Evolutionary conservation across 1,140 invertebrate species (phyloP), one percentile per base, ranked within the genome.

Genomic region (Psilanteris sp.): DNA sequence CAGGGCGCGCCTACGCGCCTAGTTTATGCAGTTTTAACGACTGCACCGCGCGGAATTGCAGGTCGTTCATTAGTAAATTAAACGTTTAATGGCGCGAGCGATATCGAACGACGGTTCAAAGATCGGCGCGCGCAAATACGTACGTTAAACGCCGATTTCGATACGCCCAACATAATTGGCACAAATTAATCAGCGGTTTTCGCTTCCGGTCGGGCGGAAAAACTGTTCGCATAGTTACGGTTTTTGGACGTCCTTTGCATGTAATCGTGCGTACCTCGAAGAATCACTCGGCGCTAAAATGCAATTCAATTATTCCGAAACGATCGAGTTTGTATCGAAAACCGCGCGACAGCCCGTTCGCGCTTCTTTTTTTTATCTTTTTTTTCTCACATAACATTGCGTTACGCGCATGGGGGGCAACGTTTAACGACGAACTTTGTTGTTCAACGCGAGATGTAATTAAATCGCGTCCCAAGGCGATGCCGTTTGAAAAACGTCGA

Each of bases 51-150:
- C 44, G 54, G 18, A 50, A 57, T 59, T 20, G 50, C 24, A 9
- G 29, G 11, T 8, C 43, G 52, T 59, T 68, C 64, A 68, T 68
- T 68, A 68, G 64, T 46, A 68, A 68, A 68, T 68, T 37, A 59
- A 68, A 68, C 34, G 52, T 59, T 50, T 68, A 68, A 50, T 50
- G 18, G 34, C 41, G 15, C 24, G n/a, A 48, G 34, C 52, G 52
- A 59, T 59, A 68, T 59, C 52, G 52, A 68, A 59, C 54, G 64
- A 6, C 34, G 34, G 52, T 50, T 57, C 27, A 68, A 68, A 68
- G 41, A 68, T 68, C 52, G 50, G n/a, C 34, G 52, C 20, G 14
- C 46, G 37, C 11, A 44, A 50, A 32, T 36, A 15, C 36, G 16
- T 39, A 29, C 26, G 16, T 24, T 48, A 39, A 55, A 48, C 16